phyloP scores from a whole-genome alignment of 2,797 vertebrate species.

The Gambelia wislizenii region DNA sequence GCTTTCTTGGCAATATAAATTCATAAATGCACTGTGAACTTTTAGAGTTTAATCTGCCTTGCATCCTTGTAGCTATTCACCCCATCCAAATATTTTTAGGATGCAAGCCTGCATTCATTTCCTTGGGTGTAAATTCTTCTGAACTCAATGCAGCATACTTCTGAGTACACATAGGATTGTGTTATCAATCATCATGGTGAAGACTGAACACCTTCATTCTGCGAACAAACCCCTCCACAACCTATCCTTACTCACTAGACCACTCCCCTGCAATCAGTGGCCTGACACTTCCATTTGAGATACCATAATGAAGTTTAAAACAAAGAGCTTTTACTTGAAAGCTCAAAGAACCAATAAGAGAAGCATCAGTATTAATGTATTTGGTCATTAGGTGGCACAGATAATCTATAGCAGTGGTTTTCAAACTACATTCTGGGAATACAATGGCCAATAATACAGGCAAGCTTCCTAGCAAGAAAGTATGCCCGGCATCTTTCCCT shows the following conservation, averaged over 20 bases:
- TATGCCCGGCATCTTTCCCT: background rate
- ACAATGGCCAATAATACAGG: background rate
- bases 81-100: background rate
- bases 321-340: background rate
- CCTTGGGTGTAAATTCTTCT: background rate
- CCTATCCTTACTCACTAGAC: background rate
- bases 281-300: background rate
- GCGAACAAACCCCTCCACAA: background rate
- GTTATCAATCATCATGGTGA: background rate
- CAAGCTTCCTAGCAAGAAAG: background rate
- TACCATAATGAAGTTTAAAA: background rate
- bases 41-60: background rate
- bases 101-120: background rate
- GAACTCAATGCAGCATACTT: background rate
- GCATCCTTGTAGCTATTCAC: background rate
- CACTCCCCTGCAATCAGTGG: background rate
- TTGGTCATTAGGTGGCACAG: background rate
- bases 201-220: background rate
- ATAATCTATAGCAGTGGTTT: background rate
- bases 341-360: background rate
- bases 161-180: background rate
- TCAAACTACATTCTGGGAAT: background rate
- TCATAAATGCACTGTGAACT: background rate
- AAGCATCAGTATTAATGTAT: background rate
- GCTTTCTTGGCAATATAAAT: background rate